Percentiles rank a stretch among this genome's conserved stretches.
Conservation (phyloP, 2,888 invertebrate species). For the Oscheius sp. region DNA sequence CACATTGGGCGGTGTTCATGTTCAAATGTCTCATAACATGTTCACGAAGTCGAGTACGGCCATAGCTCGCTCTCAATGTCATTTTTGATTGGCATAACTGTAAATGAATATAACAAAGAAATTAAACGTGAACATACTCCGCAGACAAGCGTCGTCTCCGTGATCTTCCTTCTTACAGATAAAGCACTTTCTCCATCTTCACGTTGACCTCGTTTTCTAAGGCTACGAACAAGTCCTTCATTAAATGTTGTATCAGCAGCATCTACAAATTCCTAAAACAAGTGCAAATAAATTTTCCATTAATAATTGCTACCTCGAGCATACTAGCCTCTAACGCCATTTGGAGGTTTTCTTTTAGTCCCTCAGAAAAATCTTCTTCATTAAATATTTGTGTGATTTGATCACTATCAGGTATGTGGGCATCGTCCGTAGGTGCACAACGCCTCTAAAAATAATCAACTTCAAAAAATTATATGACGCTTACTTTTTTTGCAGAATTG, state of each 20-base stretch:
- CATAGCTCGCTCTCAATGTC: conserved; percentile 28
- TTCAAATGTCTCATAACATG: conserved; percentile 24
- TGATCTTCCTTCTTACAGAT: neutral
- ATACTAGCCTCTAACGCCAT: neutral
- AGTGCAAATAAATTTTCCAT: neutral
- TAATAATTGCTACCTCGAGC: neutral
- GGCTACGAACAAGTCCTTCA: neutral
- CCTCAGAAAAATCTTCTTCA: neutral
- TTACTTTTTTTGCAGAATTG: neutral
- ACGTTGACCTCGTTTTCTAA: neutral
- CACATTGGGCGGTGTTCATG: conserved; percentile 1
- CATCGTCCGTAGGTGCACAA: neutral
- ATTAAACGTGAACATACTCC: conserved; percentile 4
- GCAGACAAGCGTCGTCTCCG: conserved; percentile 11
- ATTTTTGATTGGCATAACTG: conserved; percentile 24
- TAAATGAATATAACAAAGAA: neutral
- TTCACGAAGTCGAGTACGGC: conserved; percentile 24
- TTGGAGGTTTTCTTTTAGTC: neutral
- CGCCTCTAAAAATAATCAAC: no score
- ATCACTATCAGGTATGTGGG: neutral
- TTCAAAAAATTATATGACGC: no score
- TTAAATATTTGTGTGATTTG: neutral
- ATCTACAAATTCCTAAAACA: neutral
- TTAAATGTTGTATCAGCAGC: neutral
- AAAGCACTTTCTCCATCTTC: neutral